Evolutionary conservation across 2,888 invertebrate species (phyloP).

Genomic region (Euzophera pinguis): DNA sequence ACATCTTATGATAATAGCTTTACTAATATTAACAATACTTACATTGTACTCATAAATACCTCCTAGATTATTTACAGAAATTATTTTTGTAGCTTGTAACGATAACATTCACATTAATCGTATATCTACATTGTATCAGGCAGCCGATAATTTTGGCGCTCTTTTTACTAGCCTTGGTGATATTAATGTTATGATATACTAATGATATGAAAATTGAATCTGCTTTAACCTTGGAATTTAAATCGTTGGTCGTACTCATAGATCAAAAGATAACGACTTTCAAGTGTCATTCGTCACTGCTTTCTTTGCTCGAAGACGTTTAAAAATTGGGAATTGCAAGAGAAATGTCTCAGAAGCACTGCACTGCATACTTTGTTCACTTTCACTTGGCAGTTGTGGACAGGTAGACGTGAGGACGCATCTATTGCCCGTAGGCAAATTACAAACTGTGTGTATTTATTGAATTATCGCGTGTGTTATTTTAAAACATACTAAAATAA

Average conservation of each 20-base stretch:
- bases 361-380: constrained; percentile 37
- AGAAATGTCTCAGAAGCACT: constrained; percentile 34
- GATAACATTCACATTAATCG: neutral
- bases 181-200: neutral
- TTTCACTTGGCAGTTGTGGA: constrained; percentile 41
- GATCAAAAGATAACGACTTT: constrained; percentile 5
- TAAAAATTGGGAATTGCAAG: constrained; percentile 27
- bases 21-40: neutral
- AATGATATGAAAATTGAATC: neutral
- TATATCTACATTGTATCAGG: neutral
- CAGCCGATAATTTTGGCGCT: neutral
- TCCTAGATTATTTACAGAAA: neutral
- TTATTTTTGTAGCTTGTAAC: too few species aligned
- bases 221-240: neutral
- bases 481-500: too few species aligned
- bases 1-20: neutral
- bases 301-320: constrained; percentile 4
- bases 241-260: neutral
- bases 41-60: neutral
- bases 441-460: too few species aligned
- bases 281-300: constrained; percentile 4
- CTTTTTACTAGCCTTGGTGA: neutral
- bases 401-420: constrained; percentile 8
- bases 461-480: too few species aligned
- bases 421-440: constrained; percentile 1